Evolutionary conservation across 1,140 invertebrate species (phyloP), one percentile per base, ranked within the genome.

Genomic region (Danaus melanippus): DNA sequence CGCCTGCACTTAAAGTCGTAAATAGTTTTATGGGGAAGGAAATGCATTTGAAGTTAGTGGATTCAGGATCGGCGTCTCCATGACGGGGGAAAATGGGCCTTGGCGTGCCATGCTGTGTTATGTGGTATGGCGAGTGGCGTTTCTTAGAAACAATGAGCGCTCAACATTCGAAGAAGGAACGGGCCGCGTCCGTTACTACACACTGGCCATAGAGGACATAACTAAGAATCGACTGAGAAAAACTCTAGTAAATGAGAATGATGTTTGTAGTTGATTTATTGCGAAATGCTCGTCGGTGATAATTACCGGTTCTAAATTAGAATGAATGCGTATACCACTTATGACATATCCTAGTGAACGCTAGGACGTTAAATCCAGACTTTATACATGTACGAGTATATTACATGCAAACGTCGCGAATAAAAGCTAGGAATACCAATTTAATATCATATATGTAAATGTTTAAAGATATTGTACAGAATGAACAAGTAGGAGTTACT

Each of bases 111-210:
- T 60, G 80, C 65, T 76, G 81, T 81, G 81, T 68, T 76, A 82
- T 81, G 81, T 68, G 65, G 76, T 74, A 62, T 56, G 68, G 64
- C 69, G 69, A 67, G 73, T 74, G 69, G 62, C 59, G 69, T 64
- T 82, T 84, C 79, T 56, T n/a, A 84, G 81, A 84, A 82, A 81
- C 77, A 84, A 85, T 80, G 74, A 67, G 68, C 54, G 70, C 59
- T 57, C 66, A 64, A 66, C 64, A 60, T 81, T 84, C 80, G 73
- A 68, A 67, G 76, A 84, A 82, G 67, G 76, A 78, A 72, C 74
- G 76, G 76, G 70, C 65, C 67, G 64, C 59, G 66, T 62, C 79
- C 77, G 81, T 84, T 84, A 84, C 66, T 69, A 60, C 57, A 66
- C 69, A 64, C 67, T 73, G 56, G 58, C 66, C 66, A 70, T 74